A percentile compares a stretch with the other conserved stretches of the same genome.
Conservation (phyloP, 2,888 invertebrate genomes). For the Drosophila koepferae region DNA sequence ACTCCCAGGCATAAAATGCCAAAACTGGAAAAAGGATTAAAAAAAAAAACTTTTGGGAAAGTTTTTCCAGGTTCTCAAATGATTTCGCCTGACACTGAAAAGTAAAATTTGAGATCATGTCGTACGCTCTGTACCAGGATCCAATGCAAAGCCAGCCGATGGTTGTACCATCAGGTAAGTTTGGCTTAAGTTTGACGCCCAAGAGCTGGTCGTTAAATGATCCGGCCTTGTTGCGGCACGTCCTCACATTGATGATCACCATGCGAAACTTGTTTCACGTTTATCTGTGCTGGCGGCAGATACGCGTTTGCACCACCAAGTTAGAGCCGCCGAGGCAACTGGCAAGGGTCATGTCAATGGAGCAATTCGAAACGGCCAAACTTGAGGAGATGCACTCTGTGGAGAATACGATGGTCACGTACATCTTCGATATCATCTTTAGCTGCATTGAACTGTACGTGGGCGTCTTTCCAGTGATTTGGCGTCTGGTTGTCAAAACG, state of each 20-base stretch:
- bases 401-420: conserved; percentile 23
- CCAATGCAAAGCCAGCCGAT: conserved; percentile 49
- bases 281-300: conserved; percentile 54
- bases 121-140: conserved; percentile 46
- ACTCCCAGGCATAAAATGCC: neutral
- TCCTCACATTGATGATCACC: conserved; percentile 39
- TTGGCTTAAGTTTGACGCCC: conserved; percentile 34
- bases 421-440: conserved; percentile 42
- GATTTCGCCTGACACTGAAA: neutral
- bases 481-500: conserved; percentile 24
- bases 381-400: conserved; percentile 31
- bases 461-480: conserved; percentile 36
- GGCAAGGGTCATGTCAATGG: conserved; percentile 12
- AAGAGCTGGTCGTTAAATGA: conserved; percentile 2
- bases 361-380: conserved; percentile 32
- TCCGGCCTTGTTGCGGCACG: conserved; percentile 57
- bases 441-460: conserved; percentile 55
- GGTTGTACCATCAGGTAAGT: neutral
- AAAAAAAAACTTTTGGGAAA: neutral
- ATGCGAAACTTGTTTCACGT: conserved; percentile 41
- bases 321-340: conserved; percentile 12
- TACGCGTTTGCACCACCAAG: conserved; percentile 8
- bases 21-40: neutral
- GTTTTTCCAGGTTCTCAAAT: neutral
- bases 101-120: neutral